Evolutionary conservation across 35 echinoderm and acorn worm species (phyloP).

Genomic region (Ptychodera flava): DNA sequence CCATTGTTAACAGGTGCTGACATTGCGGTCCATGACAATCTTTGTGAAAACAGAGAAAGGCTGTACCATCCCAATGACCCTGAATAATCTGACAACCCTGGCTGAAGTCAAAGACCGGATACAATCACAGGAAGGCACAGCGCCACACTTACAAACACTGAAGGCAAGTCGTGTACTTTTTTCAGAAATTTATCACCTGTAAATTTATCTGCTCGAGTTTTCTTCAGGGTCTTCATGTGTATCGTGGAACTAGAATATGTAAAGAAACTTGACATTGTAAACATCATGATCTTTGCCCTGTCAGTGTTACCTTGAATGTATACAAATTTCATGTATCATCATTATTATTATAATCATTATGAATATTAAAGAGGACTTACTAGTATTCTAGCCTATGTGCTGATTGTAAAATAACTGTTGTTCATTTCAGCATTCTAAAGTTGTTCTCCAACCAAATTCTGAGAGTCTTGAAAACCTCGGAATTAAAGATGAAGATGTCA

Average conservation of each 20-base stretch:
- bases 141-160: not conserved
- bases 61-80: slow-evolving; percentile 3
- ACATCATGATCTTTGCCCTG: no score
- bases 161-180: not conserved
- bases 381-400: no score
- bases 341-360: no score
- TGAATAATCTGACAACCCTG: slow-evolving; percentile 36
- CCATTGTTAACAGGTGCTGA: slow-evolving; percentile 13
- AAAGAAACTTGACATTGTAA: no score
- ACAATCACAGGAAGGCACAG: not conserved
- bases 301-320: no score
- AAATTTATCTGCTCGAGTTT: no score
- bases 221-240: no score
- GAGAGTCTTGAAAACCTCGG: not conserved
- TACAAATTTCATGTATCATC: no score
- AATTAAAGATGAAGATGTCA: slow-evolving; percentile 18
- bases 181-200: no score
- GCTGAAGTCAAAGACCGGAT: slow-evolving; percentile 25
- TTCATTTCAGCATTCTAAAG: not conserved
- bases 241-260: no score
- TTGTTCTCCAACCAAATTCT: not conserved
- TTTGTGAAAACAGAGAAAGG: slow-evolving; percentile 20
- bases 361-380: no score
- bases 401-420: no score
- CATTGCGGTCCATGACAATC: slow-evolving; percentile 13